These are phyloP conservation scores for Rana temporaria DNA, from an alignment of 2,113 vertebrate species.

Conservation along the genomic window DNA sequence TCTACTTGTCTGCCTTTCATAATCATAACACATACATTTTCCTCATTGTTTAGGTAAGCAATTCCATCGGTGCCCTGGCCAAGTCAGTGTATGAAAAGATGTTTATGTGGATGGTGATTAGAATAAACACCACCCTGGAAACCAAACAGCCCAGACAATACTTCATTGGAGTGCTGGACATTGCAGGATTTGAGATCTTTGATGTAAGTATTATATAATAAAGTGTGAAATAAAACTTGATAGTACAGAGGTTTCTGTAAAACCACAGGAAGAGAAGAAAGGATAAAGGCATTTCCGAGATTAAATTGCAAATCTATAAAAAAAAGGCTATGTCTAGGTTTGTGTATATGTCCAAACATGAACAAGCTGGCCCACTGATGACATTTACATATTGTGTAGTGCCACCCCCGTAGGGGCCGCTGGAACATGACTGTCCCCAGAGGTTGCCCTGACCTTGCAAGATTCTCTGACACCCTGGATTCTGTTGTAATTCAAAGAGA, in stretches of 20 bases:
- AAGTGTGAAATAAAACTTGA: neutral
- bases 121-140: conserved; percentile 82
- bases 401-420: no score
- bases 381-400: no score
- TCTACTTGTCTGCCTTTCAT: neutral
- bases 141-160: conserved; percentile 83
- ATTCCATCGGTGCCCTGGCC: conserved; percentile 65
- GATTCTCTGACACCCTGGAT: no score
- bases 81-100: conserved; percentile 89
- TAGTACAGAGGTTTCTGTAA: neutral
- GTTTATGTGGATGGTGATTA: conserved; percentile 84
- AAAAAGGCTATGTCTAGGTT: no score
- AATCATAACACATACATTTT: neutral
- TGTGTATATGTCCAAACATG: no score
- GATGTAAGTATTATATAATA: conserved; percentile 68
- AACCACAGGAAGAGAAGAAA: neutral
- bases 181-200: conserved; percentile 83
- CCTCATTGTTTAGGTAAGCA: conserved; percentile 32
- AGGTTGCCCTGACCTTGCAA: no score
- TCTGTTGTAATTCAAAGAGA: no score
- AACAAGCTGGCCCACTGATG: no score
- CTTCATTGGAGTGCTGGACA: conserved; percentile 92
- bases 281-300: neutral
- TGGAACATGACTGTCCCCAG: no score
- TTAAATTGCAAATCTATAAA: no score